Conservation (phyloP, 2,888 invertebrate species). For the Scaptomyza polygonia region DNA sequence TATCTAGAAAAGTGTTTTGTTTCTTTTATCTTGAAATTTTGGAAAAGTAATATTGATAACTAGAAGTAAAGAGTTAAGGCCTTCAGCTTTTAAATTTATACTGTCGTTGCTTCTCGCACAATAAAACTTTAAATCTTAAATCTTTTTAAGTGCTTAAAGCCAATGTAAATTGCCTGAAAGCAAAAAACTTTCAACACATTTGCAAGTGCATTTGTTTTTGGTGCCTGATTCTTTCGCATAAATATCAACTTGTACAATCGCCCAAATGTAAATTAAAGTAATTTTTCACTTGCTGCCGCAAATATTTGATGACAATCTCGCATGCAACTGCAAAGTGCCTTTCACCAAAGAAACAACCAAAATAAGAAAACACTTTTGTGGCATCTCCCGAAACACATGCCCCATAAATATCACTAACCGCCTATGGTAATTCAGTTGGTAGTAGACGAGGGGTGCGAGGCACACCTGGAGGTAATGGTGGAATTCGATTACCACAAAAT, state of each 20-base stretch:
- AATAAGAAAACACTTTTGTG: constrained; percentile 52
- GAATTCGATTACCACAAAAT: constrained; percentile 41
- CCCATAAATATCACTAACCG: constrained; percentile 46
- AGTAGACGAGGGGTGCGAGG: not conserved
- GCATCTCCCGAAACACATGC: constrained; percentile 51
- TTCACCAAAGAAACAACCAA: constrained; percentile 38
- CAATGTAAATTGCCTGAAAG: not conserved
- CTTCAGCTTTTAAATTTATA: too few species aligned
- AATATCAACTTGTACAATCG: constrained; percentile 42
- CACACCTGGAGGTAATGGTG: constrained; percentile 24
- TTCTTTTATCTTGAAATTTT: not conserved
- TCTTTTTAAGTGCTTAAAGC: too few species aligned
- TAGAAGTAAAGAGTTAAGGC: too few species aligned
- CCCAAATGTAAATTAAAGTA: constrained; percentile 33
- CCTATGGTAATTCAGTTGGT: constrained; percentile 43
- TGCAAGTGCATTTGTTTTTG: constrained; percentile 1
- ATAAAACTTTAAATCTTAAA: not conserved
- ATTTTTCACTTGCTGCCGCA: constrained; percentile 35
- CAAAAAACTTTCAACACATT: constrained; percentile 1
- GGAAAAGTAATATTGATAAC: not conserved
- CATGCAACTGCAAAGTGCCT: constrained; percentile 52
- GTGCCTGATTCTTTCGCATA: constrained; percentile 42
- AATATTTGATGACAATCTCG: constrained; percentile 57
- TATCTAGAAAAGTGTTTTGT: not conserved
- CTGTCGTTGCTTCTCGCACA: not conserved